Evolutionary conservation across 2,113 vertebrate species (phyloP).

Genomic region (Oryzias celebensis): DNA sequence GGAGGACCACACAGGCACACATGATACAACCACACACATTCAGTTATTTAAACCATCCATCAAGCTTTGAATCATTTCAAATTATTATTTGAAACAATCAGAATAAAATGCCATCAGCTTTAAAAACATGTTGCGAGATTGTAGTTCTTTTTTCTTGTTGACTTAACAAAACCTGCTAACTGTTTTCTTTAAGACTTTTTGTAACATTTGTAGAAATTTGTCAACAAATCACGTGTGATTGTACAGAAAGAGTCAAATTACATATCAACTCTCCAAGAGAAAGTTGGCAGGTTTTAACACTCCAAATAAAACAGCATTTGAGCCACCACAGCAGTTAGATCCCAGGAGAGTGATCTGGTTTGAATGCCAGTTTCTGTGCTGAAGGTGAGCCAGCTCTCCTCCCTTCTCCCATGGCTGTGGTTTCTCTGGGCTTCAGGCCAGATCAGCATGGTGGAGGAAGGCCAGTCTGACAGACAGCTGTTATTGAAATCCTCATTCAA

Average conservation of each 20-base stretch:
- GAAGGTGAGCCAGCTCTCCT: conserved; percentile 17
- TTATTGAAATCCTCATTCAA: conserved; percentile 25
- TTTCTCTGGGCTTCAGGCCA: conserved; percentile 44
- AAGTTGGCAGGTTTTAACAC: no score
- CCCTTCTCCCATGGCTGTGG: conserved; percentile 26
- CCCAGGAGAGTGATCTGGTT: conserved; percentile 2
- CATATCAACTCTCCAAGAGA: not conserved
- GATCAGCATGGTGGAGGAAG: conserved; percentile 6
- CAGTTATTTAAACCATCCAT: no score
- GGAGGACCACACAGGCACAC: no score
- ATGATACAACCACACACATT: no score
- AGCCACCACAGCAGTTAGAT: not conserved
- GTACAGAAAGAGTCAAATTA: not conserved
- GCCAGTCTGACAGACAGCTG: conserved; percentile 12
- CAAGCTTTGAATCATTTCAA: no score
- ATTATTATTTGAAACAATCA: no score
- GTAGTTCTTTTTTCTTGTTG: conserved; percentile 20
- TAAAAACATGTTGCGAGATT: not conserved
- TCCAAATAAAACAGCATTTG: not conserved
- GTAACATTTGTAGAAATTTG: no score
- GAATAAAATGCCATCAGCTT: no score
- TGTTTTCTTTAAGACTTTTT: no score
- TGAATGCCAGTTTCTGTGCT: conserved; percentile 24
- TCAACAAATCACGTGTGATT: not conserved
- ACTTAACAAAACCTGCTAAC: not conserved